Conservation (phyloP, 2,888 invertebrate genomes). For the Monopis laevigella region DNA sequence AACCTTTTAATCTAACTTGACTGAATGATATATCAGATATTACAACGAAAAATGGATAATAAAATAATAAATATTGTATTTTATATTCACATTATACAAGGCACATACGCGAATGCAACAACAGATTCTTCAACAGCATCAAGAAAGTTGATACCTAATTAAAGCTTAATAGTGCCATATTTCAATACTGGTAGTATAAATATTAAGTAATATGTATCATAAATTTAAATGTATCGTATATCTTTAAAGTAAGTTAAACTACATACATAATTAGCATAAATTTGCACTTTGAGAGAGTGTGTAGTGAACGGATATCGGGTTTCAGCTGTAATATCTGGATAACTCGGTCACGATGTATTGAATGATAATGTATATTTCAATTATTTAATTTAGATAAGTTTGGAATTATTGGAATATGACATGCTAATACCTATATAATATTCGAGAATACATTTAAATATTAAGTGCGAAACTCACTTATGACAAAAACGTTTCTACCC, state of each 20-base stretch:
- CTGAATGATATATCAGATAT: background rate
- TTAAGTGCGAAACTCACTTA: no score
- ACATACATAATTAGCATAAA: slow-evolving; percentile 10
- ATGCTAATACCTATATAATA: no score
- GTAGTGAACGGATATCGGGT: slow-evolving; percentile 2
- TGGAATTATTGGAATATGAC: no score
- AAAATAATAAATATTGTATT: background rate
- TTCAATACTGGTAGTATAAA: slow-evolving; percentile 1
- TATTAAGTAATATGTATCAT: background rate
- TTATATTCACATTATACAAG: no score
- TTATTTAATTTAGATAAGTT: no score
- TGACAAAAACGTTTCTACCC: no score
- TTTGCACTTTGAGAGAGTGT: slow-evolving; percentile 7
- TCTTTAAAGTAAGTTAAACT: slow-evolving; percentile 5
- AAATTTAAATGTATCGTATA: slow-evolving; percentile 4
- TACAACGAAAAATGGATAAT: background rate
- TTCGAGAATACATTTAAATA: no score
- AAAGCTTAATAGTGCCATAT: background rate
- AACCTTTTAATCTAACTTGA: background rate
- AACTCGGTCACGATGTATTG: no score
- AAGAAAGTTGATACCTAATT: background rate
- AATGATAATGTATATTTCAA: no score
- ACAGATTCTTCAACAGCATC: background rate
- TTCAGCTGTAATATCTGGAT: no score
- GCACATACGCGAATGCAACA: no score